These are phyloP conservation scores for Dolomedes plantarius DNA, from an alignment of 2,888 invertebrate genomes.

Conservation along the genomic window DNA sequence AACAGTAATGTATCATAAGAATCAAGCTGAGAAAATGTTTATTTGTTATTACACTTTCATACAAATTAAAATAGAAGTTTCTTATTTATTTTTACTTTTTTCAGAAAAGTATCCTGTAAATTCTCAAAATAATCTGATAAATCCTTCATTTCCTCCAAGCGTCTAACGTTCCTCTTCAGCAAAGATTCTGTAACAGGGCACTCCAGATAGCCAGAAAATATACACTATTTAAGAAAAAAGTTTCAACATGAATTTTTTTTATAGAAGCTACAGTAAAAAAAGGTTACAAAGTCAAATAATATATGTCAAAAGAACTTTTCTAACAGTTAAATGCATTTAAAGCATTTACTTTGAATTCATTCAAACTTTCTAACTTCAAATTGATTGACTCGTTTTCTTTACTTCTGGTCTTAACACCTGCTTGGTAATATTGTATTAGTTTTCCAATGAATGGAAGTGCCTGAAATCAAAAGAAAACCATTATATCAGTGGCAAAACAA, in stretches of 20 bases:
- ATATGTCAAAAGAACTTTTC: too few relatives aligned
- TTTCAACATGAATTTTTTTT: not conserved
- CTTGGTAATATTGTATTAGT: conserved; percentile 13
- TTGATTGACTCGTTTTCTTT: conserved; percentile 31
- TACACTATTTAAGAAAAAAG: not conserved
- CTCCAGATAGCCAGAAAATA: not conserved
- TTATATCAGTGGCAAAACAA: too few relatives aligned
- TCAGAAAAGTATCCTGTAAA: not conserved
- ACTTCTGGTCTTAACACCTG: conserved; percentile 14
- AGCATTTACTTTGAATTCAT: conserved; percentile 22
- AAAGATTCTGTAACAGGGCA: not conserved
- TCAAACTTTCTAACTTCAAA: conserved; percentile 21
- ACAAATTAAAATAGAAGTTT: too few relatives aligned
- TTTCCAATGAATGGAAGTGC: not conserved
- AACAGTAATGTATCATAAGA: too few relatives aligned
- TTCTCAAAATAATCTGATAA: not conserved
- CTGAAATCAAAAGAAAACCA: conserved; percentile 22
- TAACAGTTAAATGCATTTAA: not conserved
- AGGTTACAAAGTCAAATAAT: not conserved
- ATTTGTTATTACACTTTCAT: too few relatives aligned
- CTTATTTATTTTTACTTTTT: too few relatives aligned
- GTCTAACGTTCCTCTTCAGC: not conserved
- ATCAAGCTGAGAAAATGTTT: too few relatives aligned
- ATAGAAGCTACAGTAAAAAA: not conserved
- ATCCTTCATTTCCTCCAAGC: not conserved